These are phyloP conservation scores for Acrocephalus scirpaceus DNA, from an alignment of 2,797 vertebrate genomes.

Conservation along the genomic window DNA sequence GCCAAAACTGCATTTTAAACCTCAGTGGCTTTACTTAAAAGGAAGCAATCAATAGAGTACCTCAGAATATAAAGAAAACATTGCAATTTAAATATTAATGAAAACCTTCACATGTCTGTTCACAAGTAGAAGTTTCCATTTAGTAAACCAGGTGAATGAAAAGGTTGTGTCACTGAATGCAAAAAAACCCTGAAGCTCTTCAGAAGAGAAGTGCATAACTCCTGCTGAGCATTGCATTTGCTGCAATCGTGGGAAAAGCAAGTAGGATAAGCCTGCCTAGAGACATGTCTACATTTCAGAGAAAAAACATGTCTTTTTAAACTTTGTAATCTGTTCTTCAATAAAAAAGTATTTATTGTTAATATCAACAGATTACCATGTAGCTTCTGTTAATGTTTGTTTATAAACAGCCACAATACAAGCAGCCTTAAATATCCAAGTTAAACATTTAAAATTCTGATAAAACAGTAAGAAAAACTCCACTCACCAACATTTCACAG, in stretches of 20 bases:
- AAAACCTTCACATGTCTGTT: neutral
- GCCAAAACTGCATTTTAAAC: neutral
- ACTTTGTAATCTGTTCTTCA: slow-evolving; percentile 37
- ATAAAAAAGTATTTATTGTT: slow-evolving; percentile 57
- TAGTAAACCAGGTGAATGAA: neutral
- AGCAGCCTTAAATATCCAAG: neutral
- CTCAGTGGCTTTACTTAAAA: neutral
- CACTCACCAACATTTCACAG: neutral
- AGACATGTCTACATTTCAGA: slow-evolving; percentile 60
- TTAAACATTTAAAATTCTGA: slow-evolving; percentile 4
- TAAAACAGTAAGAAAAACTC: neutral
- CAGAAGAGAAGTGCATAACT: neutral
- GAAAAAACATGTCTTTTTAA: slow-evolving; percentile 6
- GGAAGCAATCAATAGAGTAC: neutral
- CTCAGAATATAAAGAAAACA: neutral
- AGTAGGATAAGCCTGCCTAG: slow-evolving; percentile 52
- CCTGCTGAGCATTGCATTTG: slow-evolving; percentile 19
- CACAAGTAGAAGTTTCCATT: neutral
- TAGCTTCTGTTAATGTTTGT: slow-evolving; percentile 30
- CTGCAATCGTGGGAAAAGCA: slow-evolving; percentile 32
- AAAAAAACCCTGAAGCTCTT: neutral
- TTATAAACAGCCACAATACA: slow-evolving; percentile 29
- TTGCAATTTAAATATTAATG: neutral
- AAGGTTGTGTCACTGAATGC: neutral
- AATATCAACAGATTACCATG: slow-evolving; percentile 52